These are phyloP conservation scores for Actenoides hombroni DNA, from an alignment of 2,113 vertebrate genomes.

Conservation along the genomic window DNA sequence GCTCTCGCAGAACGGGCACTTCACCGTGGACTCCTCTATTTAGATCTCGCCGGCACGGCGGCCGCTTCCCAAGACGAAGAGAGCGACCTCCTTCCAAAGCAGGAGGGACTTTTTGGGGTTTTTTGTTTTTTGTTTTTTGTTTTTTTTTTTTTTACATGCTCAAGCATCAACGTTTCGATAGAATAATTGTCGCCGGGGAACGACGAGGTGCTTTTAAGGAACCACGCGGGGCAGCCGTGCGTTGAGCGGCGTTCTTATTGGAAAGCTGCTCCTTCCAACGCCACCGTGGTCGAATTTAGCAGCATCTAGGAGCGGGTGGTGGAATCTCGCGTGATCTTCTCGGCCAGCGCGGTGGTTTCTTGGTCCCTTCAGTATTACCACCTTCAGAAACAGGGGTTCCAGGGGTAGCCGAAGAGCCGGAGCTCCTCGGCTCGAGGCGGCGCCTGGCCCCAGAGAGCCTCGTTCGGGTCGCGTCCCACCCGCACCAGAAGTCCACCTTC, in stretches of 20 bases:
- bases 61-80: no score
- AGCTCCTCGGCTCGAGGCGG: not conserved
- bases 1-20: slow-evolving; percentile 66
- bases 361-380: not conserved
- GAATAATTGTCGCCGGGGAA: not conserved
- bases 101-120: no score
- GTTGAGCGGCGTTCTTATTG: not conserved
- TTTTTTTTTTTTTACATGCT: no score
- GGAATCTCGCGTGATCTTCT: not conserved
- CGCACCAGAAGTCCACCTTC: rapidly evolving
- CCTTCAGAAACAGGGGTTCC: not conserved
- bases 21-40: slow-evolving; percentile 67
- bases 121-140: no score
- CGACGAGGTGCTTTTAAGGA: not conserved
- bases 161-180: no score
- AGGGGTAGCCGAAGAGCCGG: not conserved
- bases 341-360: not conserved
- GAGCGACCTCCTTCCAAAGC: no score
- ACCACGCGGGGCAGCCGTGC: not conserved
- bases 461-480: not conserved
- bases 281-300: not conserved
- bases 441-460: not conserved
- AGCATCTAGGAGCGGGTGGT: not conserved
- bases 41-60: not conserved
- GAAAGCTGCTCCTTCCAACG: not conserved